phyloP scores from a whole-genome alignment of 2,797 vertebrate genomes.

The Siniperca undulata region DNA sequence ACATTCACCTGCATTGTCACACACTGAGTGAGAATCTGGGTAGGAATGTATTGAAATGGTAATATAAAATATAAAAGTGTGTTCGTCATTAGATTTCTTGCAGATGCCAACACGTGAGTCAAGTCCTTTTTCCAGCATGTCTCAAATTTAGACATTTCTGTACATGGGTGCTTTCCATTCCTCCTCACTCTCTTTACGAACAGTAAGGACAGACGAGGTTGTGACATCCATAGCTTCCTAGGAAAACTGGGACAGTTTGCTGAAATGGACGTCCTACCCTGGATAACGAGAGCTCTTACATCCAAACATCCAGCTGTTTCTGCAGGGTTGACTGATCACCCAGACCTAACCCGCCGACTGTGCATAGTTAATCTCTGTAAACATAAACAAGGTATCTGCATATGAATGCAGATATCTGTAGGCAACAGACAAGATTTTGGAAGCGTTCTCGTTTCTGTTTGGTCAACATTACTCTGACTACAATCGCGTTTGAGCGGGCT shows the following conservation, averaged over 20 bases:
- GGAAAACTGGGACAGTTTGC: neutral
- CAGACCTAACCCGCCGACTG: neutral
- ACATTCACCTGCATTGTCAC: neutral
- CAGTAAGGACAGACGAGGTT: neutral
- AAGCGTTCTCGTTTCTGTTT: too few species aligned
- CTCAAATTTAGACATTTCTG: neutral
- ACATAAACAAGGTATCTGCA: too few species aligned
- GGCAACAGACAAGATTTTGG: too few species aligned
- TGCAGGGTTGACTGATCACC: neutral
- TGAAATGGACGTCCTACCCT: conserved; percentile 6
- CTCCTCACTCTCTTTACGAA: neutral
- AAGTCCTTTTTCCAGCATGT: neutral
- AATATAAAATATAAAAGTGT: neutral
- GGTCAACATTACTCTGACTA: too few species aligned
- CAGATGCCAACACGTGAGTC: neutral
- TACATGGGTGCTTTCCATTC: neutral
- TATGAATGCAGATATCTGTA: too few species aligned
- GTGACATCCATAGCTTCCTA: neutral
- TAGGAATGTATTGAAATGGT: neutral
- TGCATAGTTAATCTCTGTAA: too few species aligned
- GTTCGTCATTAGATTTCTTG: neutral
- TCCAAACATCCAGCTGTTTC: neutral
- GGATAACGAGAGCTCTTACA: neutral
- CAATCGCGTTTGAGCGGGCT: too few species aligned
- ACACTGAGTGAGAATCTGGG: neutral